These are phyloP conservation scores for Lepilemur ruficaudatus DNA, from an alignment of 2,797 vertebrate species.

Conservation along the genomic window DNA sequence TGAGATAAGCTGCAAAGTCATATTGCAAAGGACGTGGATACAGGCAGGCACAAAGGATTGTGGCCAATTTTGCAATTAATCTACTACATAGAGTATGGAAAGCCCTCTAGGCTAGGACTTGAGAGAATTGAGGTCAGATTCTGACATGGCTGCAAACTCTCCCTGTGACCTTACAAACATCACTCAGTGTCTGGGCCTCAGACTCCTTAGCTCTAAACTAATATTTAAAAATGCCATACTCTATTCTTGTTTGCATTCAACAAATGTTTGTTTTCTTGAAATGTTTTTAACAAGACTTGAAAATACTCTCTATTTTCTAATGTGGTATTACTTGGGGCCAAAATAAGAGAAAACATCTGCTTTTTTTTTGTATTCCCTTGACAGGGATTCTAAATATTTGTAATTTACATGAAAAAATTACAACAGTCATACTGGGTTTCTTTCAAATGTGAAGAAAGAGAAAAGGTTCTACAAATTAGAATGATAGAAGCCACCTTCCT, in stretches of 20 bases:
- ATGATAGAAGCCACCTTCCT: conserved; percentile 39
- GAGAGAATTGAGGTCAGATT: neutral
- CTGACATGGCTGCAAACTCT: neutral
- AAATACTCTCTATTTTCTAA: conserved; percentile 69
- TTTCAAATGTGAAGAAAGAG: conserved; percentile 57
- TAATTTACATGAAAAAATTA: conserved; percentile 70
- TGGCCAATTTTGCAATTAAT: neutral
- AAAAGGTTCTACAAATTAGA: conserved; percentile 59
- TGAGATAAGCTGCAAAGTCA: neutral
- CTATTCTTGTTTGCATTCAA: conserved; percentile 54
- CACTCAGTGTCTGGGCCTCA: neutral
- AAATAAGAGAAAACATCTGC: conserved; percentile 71
- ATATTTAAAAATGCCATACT: neutral
- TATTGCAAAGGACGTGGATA: neutral
- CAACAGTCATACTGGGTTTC: conserved; percentile 52
- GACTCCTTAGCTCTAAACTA: conserved; percentile 14
- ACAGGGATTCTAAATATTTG: conserved; percentile 77
- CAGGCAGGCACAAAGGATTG: neutral
- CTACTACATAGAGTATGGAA: neutral
- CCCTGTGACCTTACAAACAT: neutral
- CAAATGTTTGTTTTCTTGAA: conserved; percentile 67
- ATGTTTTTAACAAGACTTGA: conserved; percentile 63
- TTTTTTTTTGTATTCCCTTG: conserved; percentile 66
- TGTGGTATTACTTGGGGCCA: conserved; percentile 63
- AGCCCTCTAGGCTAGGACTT: neutral